These are phyloP conservation scores for Lasiurus cinereus DNA, from an alignment of 2,113 vertebrate genomes.

Conservation along the genomic window DNA sequence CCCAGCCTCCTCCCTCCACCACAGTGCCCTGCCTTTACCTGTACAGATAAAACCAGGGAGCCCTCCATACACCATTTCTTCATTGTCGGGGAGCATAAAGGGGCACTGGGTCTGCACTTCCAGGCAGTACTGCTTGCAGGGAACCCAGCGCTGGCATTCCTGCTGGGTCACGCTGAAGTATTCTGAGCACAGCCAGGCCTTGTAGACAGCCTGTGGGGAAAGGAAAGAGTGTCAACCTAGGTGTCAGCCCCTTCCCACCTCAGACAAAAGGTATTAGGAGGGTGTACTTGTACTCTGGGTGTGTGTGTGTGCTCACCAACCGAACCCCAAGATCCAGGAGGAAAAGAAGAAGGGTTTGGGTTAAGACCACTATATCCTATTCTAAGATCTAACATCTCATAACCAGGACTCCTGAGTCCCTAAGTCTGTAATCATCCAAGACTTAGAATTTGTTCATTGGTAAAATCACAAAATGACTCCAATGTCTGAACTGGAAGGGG, in stretches of 20 bases:
- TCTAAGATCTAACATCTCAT: not conserved
- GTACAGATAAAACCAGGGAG: constrained; percentile 92
- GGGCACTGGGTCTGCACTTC: constrained; percentile 93
- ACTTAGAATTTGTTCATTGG: constrained; percentile 11
- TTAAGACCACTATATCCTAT: not conserved
- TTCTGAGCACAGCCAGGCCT: constrained; percentile 92
- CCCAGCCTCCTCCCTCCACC: constrained; percentile 8
- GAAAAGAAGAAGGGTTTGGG: constrained; percentile 41
- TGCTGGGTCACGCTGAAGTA: constrained; percentile 92
- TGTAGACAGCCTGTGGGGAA: constrained; percentile 90
- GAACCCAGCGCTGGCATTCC: constrained; percentile 90
- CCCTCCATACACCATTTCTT: constrained; percentile 92
- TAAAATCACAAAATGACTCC: constrained; percentile 54
- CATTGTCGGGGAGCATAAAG: constrained; percentile 92
- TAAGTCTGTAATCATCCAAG: constrained; percentile 24
- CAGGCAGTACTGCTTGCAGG: constrained; percentile 93
- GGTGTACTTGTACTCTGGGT: not conserved
- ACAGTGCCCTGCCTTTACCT: constrained; percentile 84
- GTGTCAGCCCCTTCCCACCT: not conserved
- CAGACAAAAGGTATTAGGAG: not conserved
- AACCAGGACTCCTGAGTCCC: not conserved
- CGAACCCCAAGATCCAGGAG: not conserved
- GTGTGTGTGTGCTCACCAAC: not conserved
- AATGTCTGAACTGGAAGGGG: constrained; percentile 7
- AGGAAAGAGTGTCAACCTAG: constrained; percentile 59